Evolutionary conservation across 2,797 vertebrate species (phyloP), one percentile per base, ranked within the genome.

Genomic region (Sandelia bainsii): DNA sequence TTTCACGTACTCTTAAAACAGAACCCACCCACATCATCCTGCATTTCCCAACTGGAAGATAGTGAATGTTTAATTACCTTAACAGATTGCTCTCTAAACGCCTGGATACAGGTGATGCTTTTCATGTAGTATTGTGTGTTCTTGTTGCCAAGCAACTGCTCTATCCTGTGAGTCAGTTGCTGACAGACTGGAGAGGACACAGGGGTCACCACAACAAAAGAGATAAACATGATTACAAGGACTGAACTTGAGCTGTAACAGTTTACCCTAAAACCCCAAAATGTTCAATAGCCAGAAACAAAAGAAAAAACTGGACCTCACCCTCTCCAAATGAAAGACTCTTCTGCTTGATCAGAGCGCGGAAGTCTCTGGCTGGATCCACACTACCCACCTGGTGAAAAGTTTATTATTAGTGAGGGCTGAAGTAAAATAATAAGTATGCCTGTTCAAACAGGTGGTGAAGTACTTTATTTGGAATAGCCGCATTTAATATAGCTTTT

Each of bases 121-220:
- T 99, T 99, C 93, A 95, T 96, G 92, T 97, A 96, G 91, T 98
- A 99, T 1, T 91, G 93, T 0, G 85, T 90, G 82, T 92, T 95
- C 71, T 95, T 97, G 80, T 95, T 96, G 91, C 96, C 92, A 90
- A 99, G 94, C 91, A 97, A 97, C 92, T 97, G 96, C 79, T 97
- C 93, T 49, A 98, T 95, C 80, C 94, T 95, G 61, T 81, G 90
- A 93, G 92, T 96, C 90, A 99, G 90, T 80, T 99, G 98, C 87
- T 94, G 92, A 90, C 96, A 98, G 49, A 93, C 98, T 99, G 89
- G 73, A 56, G 77, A 87, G 87, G 83, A 86, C 80, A 82, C 25
- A 17, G 70, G 74, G 86, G 85, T 90, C 84, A 90, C 51, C 77
- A 20, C 73, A 84, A 74, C 57, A 82, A 88, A 75, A 88, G 69